These are phyloP conservation scores for Rafetus swinhoei DNA, from an alignment of 2,113 vertebrate genomes.

Conservation along the genomic window DNA sequence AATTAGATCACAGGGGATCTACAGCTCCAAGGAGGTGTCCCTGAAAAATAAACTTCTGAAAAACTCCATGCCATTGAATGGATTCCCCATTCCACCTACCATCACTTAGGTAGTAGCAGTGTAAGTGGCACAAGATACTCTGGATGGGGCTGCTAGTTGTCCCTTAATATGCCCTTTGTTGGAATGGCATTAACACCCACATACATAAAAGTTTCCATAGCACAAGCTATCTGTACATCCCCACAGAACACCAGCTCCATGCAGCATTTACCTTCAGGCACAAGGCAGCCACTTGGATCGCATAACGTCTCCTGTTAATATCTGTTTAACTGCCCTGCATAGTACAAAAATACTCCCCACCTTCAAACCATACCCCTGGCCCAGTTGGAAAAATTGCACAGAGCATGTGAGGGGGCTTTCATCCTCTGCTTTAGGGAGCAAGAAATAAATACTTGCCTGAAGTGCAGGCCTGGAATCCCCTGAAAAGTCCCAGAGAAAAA, in stretches of 20 bases:
- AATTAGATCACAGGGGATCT: not conserved
- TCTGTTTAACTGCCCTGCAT: not conserved
- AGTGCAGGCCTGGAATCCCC: slow-evolving; percentile 61
- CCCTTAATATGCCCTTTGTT: fast-evolving
- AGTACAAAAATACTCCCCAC: slow-evolving; percentile 38
- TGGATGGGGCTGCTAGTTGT: not conserved
- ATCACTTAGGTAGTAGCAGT: not conserved
- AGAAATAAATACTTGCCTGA: slow-evolving; percentile 64
- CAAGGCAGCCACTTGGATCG: not conserved
- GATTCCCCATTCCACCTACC: not conserved
- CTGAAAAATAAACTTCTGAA: not conserved
- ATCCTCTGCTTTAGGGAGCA: slow-evolving; percentile 59
- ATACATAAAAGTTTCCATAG: fast-evolving
- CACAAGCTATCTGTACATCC: not conserved
- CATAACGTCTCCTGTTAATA: not conserved
- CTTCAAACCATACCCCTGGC: not conserved
- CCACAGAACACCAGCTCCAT: not conserved
- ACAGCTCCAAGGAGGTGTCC: not conserved
- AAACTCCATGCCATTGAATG: not conserved
- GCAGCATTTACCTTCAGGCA: not conserved
- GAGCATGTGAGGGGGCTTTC: slow-evolving; percentile 40
- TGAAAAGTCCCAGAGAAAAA: slow-evolving; percentile 62
- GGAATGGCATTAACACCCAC: fast-evolving
- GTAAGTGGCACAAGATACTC: not conserved
- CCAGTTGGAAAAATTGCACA: slow-evolving; percentile 33